A percentile compares a stretch with the other conserved stretches of the same genome.
Evolutionary conservation across 1,140 invertebrate genomes (phyloP).

Genomic region (Coelopa frigida): DNA sequence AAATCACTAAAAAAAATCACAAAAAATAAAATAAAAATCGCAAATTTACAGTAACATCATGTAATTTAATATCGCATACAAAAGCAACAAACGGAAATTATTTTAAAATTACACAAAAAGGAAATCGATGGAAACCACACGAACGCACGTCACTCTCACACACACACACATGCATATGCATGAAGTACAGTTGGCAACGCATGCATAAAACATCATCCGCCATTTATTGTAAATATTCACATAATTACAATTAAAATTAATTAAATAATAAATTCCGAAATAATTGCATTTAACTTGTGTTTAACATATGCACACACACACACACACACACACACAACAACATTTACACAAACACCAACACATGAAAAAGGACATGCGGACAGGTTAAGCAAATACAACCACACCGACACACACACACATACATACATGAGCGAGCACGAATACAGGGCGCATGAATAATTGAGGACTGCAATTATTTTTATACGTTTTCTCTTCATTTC

Average conservation of each 20-base stretch:
- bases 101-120: constrained; percentile 1
- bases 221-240: constrained; percentile 22
- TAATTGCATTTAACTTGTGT: constrained; percentile 42
- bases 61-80: constrained; percentile 1
- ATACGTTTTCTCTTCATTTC: neutral
- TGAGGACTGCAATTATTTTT: constrained; percentile 5
- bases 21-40: constrained; percentile 2
- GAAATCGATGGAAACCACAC: neutral
- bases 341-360: neutral
- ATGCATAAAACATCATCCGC: neutral
- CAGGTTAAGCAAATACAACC: neutral
- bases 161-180: constrained; percentile 1
- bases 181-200: neutral
- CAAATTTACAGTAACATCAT: neutral
- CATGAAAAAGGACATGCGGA: neutral
- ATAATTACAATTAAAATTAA: constrained; percentile 45
- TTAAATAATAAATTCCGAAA: constrained; percentile 45
- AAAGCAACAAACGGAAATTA: neutral
- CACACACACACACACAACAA: neutral
- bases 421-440: neutral
- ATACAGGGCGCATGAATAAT: neutral
- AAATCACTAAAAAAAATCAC: no score
- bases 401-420: neutral
- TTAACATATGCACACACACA: no score
- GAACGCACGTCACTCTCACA: neutral